Conservation (phyloP, 2,797 vertebrate genomes). For the Pseudocheirus occidentalis region DNA sequence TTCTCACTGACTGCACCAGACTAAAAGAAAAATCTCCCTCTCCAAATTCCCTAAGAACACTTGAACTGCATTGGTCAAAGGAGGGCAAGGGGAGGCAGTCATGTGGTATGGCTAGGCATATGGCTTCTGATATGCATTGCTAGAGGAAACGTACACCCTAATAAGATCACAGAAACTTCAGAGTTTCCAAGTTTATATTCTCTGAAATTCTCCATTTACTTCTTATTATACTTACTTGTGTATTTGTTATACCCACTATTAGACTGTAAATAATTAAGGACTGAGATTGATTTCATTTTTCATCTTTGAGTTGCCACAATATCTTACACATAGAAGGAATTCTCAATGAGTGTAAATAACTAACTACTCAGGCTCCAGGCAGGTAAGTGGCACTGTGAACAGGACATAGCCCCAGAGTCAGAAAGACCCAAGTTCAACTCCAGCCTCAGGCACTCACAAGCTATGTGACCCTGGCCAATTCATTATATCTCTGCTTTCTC, state of each 20-base stretch:
- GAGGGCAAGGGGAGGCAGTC: background rate
- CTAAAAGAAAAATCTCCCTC: background rate
- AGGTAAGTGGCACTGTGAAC: background rate
- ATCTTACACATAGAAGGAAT: background rate
- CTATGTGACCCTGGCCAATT: background rate
- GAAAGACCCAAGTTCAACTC: background rate
- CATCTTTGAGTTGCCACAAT: background rate
- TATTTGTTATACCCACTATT: background rate
- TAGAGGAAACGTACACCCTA: background rate
- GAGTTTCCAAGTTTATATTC: background rate
- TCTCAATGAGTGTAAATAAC: background rate
- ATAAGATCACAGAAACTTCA: background rate
- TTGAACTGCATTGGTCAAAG: background rate
- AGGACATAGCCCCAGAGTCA: background rate
- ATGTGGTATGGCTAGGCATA: background rate
- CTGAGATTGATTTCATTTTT: background rate
- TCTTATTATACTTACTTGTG: background rate
- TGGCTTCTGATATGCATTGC: background rate
- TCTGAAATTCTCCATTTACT: background rate
- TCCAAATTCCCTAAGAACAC: background rate
- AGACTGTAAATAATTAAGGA: background rate
- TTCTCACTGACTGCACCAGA: background rate
- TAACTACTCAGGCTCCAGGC: conserved; percentile 54
- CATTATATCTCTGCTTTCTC: background rate
- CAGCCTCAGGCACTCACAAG: background rate